Percentiles rank a stretch among this genome's conserved stretches.
Evolutionary conservation across 64 coral and sea anemone species (phyloP).

Genomic region (Actinia equina): DNA sequence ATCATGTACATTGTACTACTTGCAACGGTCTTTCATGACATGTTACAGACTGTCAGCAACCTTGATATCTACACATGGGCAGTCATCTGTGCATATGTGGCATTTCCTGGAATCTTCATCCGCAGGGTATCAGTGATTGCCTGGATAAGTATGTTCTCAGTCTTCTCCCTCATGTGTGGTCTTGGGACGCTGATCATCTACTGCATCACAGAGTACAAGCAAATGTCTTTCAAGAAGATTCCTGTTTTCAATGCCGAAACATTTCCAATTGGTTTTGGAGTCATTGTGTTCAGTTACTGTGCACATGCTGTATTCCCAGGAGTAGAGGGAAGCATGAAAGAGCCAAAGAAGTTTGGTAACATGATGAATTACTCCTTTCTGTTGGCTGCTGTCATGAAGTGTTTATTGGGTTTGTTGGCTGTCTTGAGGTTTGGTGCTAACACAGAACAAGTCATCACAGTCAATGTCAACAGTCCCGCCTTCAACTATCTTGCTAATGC

Average conservation of each 20-base stretch:
- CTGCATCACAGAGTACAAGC: constrained; percentile 59
- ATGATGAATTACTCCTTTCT: constrained; percentile 85
- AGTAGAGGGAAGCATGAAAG: constrained; percentile 84
- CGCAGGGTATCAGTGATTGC: constrained; percentile 80
- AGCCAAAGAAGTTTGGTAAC: constrained; percentile 76
- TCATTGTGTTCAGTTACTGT: constrained; percentile 93
- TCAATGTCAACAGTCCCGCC: constrained; percentile 57
- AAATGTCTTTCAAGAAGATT: constrained; percentile 63
- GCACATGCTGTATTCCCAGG: constrained; percentile 90
- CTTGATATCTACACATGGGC: constrained; percentile 86
- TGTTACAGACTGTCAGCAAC: constrained; percentile 33
- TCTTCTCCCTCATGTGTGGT: constrained; percentile 63
- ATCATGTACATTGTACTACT: constrained; percentile 92
- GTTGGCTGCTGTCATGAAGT: constrained; percentile 64
- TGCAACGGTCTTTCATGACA: constrained; percentile 76
- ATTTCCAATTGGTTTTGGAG: constrained; percentile 86
- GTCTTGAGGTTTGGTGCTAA: constrained; percentile 71
- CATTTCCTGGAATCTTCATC: constrained; percentile 85
- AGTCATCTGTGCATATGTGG: constrained; percentile 63
- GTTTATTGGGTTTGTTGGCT: constrained; percentile 69
- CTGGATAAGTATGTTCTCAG: constrained; percentile 93
- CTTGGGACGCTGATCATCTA: constrained; percentile 67
- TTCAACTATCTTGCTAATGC: constrained; percentile 68
- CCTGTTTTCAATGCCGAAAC: constrained; percentile 53
- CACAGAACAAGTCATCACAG: constrained; percentile 86